A percentile compares a stretch with the other conserved stretches of the same genome.
Evolutionary conservation across 2,113 vertebrate genomes (phyloP).

Genomic region (Daphoenositta chrysoptera): DNA sequence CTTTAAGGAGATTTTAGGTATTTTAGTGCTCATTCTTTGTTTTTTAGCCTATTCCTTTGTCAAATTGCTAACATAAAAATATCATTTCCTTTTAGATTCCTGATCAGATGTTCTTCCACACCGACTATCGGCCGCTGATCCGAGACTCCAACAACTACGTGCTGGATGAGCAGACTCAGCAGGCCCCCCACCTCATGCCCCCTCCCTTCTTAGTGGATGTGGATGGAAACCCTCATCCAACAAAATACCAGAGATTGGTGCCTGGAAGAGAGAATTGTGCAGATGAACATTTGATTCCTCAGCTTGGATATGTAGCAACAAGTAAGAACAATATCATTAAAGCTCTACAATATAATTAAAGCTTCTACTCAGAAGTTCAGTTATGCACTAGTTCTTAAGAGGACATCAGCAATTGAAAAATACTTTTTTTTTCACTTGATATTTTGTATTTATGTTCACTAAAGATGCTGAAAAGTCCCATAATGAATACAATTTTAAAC

Average conservation of each 20-base stretch:
- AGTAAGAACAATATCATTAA: constrained; percentile 73
- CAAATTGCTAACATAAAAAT: neutral
- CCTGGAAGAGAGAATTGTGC: constrained; percentile 92
- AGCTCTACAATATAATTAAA: too few relatives aligned
- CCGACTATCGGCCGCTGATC: constrained; percentile 94
- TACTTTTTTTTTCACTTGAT: neutral
- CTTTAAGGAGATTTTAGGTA: neutral
- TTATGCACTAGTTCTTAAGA: neutral
- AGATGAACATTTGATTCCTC: constrained; percentile 92
- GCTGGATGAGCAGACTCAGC: constrained; percentile 96
- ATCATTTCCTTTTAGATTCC: constrained; percentile 81
- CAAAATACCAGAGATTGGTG: constrained; percentile 90
- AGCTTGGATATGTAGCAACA: constrained; percentile 94
- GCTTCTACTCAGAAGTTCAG: neutral
- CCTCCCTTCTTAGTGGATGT: constrained; percentile 96
- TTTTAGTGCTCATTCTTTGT: neutral
- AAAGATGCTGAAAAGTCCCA: neutral
- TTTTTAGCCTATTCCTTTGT: neutral
- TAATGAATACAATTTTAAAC: neutral
- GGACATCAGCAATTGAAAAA: neutral
- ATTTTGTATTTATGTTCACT: fast-evolving
- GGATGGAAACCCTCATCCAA: constrained; percentile 95
- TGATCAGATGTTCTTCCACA: constrained; percentile 99
- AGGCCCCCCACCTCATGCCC: constrained; percentile 98
- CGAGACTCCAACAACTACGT: constrained; percentile 92